These are phyloP conservation scores for Polydesmus complanatus DNA, from an alignment of 2,888 invertebrate species.

Conservation along the genomic window DNA sequence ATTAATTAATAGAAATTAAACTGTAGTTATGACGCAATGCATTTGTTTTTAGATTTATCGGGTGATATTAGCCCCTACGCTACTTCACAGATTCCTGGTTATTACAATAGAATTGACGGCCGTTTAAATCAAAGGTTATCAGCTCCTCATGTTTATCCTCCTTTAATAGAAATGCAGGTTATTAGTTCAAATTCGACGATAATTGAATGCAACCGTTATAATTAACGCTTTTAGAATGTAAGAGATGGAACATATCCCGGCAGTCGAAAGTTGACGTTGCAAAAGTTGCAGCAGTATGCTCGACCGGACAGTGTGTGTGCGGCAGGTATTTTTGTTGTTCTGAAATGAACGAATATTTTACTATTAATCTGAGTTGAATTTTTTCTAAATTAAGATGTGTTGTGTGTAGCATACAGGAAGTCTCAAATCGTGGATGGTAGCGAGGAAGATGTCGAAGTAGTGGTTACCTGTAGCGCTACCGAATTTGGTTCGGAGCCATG, in stretches of 20 bases:
- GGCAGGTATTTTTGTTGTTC: not conserved
- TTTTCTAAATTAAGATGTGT: not conserved
- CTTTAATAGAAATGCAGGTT: conserved; percentile 13
- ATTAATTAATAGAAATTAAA: not conserved
- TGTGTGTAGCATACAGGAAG: not conserved
- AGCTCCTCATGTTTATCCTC: conserved; percentile 16
- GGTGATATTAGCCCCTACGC: conserved; percentile 18
- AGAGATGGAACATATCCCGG: conserved; percentile 18
- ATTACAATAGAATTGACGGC: conserved; percentile 11
- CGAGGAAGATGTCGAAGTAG: not conserved
- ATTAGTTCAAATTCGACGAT: not conserved
- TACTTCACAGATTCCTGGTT: conserved; percentile 16
- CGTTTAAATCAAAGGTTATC: conserved; percentile 15
- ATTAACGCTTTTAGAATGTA: not conserved
- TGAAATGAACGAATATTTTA: no score
- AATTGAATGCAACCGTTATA: not conserved
- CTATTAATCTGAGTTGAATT: no score
- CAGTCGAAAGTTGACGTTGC: conserved; percentile 12
- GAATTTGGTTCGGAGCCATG: not conserved
- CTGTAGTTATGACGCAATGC: not conserved
- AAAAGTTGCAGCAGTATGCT: conserved; percentile 8
- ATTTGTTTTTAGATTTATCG: conserved; percentile 11
- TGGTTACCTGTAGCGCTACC: not conserved
- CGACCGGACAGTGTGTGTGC: not conserved
- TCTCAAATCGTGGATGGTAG: not conserved